Base-by-base conservation (phyloP, 2,113 vertebrate species). In the Rynchops niger region DNA sequence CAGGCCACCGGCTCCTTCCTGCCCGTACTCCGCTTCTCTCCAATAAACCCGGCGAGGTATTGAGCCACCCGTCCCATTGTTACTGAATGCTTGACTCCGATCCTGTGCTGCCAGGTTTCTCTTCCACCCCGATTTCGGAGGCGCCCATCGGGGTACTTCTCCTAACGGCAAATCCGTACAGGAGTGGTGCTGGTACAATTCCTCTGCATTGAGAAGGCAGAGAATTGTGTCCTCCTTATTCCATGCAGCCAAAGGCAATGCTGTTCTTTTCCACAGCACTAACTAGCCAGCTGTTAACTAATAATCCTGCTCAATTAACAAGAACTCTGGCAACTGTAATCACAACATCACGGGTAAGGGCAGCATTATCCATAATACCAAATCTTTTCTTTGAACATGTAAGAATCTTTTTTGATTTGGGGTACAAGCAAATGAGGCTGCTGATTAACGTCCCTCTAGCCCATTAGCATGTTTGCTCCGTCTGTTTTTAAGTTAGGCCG, bases 61-160 rank as follows among this genome's bases (percentile, higher is more conserved):
- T 9, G 55, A 49, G 8, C 61, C 34, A 29, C 62, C n/a, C 32
- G 1, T 19, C 38, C 38, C 76, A 8, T 9, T 6, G 2, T 19
- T 43, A 4, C 49, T 9, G 29, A 61, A 8, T 14, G 43, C n/a
- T 15, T 7, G 67, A 12, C 32, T 65, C 52, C 11, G 29, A 34
- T 30, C 56, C 58, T 30, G 25, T 20, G 43, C 72, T 52, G 69
- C 11, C 69, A 63, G 50, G 23, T 66, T 86, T 90, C 43, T 42
- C 34, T 63, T 40, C 49, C 72, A 47, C 17, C 14, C 17, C 4
- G 1, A 1, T 50, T 83, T 47, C 2, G 2, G 78, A 40, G 63
- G 40, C 5, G 4, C 53, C 38, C 78, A 0, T 71, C 0, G 0
- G 15, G 15, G 27, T 47, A 4, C 12, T 45, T 8, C 19, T 90